Percentiles rank a stretch among this genome's conserved stretches.
These are phyloP conservation scores for Drosophila neocordata DNA, from an alignment of 1,140 invertebrate species.

Conservation along the genomic window DNA sequence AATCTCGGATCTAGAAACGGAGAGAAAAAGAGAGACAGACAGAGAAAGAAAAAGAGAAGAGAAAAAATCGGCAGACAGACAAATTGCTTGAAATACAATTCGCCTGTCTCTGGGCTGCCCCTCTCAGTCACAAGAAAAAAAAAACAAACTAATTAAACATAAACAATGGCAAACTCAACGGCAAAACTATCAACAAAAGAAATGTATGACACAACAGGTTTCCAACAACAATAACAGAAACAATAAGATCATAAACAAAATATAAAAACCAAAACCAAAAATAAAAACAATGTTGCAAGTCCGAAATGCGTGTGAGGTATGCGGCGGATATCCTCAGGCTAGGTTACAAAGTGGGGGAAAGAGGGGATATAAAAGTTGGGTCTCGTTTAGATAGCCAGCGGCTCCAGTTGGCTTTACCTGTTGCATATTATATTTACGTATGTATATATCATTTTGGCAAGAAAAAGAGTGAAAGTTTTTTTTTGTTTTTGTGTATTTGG, in stretches of 20 bases:
- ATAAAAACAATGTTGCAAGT: conserved; percentile 41
- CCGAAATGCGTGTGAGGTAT: conserved; percentile 44
- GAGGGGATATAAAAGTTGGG: not conserved
- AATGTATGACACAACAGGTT: conserved; percentile 22
- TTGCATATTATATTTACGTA: conserved; percentile 40
- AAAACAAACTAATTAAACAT: conserved; percentile 54
- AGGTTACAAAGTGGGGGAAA: too few relatives aligned
- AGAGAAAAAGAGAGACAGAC: conserved; percentile 21
- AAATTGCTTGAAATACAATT: conserved; percentile 1
- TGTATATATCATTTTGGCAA: conserved; percentile 40
- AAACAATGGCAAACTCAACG: conserved; percentile 33
- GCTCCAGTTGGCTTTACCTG: conserved; percentile 39
- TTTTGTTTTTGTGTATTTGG: conserved; percentile 21
- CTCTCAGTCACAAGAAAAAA: conserved; percentile 7
- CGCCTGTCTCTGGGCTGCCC: not conserved
- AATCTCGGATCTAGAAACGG: conserved; percentile 54
- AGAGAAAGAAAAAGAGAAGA: not conserved
- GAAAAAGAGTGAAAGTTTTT: conserved; percentile 39
- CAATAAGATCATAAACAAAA: conserved; percentile 21
- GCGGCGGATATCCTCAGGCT: conserved; percentile 64
- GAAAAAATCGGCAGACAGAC: not conserved
- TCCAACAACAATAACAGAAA: conserved; percentile 42
- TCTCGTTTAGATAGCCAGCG: conserved; percentile 33
- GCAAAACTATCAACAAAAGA: conserved; percentile 34
- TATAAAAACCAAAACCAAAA: conserved; percentile 24